Conservation (phyloP, 2,113 vertebrate species). For the Melierax canorus region DNA sequence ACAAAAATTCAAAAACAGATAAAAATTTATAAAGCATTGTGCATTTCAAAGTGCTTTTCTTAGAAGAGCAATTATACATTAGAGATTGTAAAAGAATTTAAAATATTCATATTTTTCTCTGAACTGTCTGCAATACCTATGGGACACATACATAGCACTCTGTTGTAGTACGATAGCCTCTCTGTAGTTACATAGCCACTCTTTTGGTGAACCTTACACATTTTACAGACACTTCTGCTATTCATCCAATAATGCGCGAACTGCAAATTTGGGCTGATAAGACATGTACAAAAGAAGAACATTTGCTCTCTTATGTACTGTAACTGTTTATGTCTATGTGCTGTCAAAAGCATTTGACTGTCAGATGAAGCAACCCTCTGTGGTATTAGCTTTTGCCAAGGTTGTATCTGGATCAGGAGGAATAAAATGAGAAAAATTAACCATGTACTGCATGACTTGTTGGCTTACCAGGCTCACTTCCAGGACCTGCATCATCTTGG, state of each 20-base stretch:
- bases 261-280: neutral
- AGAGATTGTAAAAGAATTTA: neutral
- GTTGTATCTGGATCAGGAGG: neutral
- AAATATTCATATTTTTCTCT: neutral
- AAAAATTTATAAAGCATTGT: neutral
- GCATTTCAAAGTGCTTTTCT: neutral
- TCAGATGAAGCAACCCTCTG: neutral
- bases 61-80: neutral
- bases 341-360: neutral
- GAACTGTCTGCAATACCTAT: neutral
- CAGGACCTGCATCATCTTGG: neutral
- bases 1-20: neutral
- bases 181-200: neutral
- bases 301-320: neutral
- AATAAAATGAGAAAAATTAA: neutral
- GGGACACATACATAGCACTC: neutral
- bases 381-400: conserved; percentile 19
- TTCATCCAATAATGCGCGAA: neutral
- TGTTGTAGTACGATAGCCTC: neutral
- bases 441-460: neutral
- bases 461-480: neutral
- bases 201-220: neutral
- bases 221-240: neutral
- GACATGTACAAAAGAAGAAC: neutral
- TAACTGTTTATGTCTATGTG: neutral